Percentiles rank a stretch among this genome's conserved stretches.
phyloP scores from a whole-genome alignment of 30 jellyfish, hydroid and myxozoan species.

The Hydractinia symbiolongicarpus region DNA sequence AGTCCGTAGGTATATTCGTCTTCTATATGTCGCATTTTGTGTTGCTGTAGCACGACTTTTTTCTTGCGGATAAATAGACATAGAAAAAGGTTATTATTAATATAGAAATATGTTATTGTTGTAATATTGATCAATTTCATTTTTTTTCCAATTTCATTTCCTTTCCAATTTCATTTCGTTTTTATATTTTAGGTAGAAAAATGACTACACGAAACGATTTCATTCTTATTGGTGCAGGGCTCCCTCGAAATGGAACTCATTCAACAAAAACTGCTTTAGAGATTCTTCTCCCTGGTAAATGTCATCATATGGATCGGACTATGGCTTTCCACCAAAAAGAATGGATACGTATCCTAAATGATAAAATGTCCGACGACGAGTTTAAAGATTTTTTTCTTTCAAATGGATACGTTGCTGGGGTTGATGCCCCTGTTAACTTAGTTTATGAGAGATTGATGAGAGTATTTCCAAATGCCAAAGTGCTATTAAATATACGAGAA shows the following conservation, averaged over 20 bases:
- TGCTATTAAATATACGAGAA: background rate
- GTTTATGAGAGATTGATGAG: background rate
- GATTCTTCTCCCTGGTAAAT: background rate
- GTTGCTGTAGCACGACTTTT: no score
- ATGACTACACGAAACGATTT: background rate
- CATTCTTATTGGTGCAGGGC: conserved; percentile 4
- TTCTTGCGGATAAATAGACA: no score
- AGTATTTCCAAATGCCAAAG: background rate
- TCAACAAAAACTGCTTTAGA: conserved; percentile 4
- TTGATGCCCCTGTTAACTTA: background rate
- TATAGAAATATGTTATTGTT: no score
- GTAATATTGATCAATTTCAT: no score
- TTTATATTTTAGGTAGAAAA: no score
- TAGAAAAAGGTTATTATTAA: no score
- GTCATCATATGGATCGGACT: background rate
- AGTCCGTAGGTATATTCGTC: no score
- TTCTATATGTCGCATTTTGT: no score
- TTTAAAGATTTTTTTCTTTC: background rate
- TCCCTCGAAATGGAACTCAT: conserved; percentile 9
- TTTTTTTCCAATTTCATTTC: no score
- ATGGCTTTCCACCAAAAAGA: background rate
- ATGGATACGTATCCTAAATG: background rate
- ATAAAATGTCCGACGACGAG: background rate
- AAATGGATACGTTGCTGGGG: background rate
- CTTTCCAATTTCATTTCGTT: no score